Evolutionary conservation across 2,888 invertebrate genomes (phyloP), one percentile per base, ranked within the genome.

Genomic region (Sinodicranocentrus sp.): DNA sequence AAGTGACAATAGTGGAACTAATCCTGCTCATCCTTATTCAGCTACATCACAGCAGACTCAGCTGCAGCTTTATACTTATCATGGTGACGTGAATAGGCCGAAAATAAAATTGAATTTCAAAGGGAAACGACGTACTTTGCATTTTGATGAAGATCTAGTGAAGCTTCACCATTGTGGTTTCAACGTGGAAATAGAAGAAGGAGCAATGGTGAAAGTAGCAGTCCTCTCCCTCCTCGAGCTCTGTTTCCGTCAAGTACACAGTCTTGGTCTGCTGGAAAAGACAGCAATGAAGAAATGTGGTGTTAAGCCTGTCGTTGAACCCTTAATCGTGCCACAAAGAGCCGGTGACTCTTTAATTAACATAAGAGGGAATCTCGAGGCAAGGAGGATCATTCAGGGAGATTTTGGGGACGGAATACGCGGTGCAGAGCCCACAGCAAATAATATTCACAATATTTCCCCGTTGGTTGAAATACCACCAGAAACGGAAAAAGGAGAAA

Each of bases 71-170:
- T 70, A 68, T 43, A 70, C 70, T 15, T 21, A 63, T 65, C 61
- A 48, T 19, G 65, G 63, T 44, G 73, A 54, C 28, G 80, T 67
- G 63, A 79, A 80, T 71, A 63, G 82, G 57, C 73, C 77, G 43
- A 82, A 71, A 73, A 73, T 85, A 57, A 65, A 79, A 67, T 76
- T 85, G 76, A 76, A 80, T 65, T 80, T 80, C 59, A 79, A 84
- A 67, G 85, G 83, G 65, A 72, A 73, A 72, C 70, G 75, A 57
- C 78, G 70, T 52, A 86, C 65, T 82, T 78, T 86, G 78, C 77
- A 84, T 82, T 84, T 86, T 82, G 86, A 86, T 82, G 82, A 84
- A 72, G 86, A 84, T 75, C 57, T 86, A 26, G 59, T 78, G 48
- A 77, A 86, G 68, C 76, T 86, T 70, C 76, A 83, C 61, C 59